Evolutionary conservation across 2,113 vertebrate genomes (phyloP).

Genomic region (Elanus axillaris): DNA sequence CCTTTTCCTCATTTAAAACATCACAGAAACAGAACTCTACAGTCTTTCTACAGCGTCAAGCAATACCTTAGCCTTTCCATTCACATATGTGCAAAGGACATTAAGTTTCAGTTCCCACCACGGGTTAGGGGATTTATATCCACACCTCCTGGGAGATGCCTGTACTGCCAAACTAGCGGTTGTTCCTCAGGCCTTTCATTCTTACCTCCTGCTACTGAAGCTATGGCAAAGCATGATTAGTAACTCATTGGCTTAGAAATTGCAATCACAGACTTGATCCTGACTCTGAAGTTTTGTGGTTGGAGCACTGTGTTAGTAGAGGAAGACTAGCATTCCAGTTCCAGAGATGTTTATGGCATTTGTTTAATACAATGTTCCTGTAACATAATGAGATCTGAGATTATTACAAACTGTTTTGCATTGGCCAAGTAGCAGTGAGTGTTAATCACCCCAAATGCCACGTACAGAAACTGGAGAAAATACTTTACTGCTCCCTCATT

Average conservation of each 20-base stretch:
- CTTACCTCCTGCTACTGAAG: neutral
- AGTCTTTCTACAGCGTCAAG: neutral
- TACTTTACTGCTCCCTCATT: neutral
- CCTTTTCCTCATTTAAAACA: neutral
- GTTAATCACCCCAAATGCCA: neutral
- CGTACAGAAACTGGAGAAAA: neutral
- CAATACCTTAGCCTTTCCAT: neutral
- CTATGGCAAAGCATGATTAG: neutral
- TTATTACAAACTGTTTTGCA: neutral
- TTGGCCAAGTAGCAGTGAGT: neutral
- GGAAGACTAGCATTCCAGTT: neutral
- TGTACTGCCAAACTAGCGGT: accelerated
- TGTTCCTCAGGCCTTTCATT: neutral
- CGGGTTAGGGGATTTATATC: neutral
- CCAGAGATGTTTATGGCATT: neutral
- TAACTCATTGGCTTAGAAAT: neutral
- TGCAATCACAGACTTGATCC: neutral
- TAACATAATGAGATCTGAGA: neutral
- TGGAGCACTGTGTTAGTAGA: neutral
- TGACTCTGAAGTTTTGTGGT: neutral
- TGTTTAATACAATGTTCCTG: neutral
- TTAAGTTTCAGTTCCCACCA: neutral
- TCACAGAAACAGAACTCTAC: neutral
- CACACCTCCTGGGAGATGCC: accelerated
- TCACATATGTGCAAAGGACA: neutral